Conservation (phyloP, 2,888 invertebrate genomes). For the Auanema freiburgensis region DNA sequence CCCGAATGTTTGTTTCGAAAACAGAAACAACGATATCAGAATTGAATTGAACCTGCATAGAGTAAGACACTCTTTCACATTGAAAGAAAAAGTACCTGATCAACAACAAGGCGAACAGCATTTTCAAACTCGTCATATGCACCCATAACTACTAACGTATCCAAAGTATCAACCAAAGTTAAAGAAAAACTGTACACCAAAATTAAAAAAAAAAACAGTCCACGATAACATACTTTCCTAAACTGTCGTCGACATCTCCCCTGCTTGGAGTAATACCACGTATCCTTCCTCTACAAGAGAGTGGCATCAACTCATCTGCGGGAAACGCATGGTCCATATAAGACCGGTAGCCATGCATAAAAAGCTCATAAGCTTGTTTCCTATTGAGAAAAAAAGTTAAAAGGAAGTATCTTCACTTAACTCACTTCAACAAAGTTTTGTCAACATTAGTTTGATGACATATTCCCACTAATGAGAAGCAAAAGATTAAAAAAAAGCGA, state of each 20-base stretch:
- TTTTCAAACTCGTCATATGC: constrained; percentile 91
- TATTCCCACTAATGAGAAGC: constrained; percentile 6
- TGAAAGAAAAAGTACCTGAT: constrained; percentile 72
- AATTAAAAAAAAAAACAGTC: constrained; percentile 3
- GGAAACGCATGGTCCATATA: constrained; percentile 95
- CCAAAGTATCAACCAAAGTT: constrained; percentile 89
- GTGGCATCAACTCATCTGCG: constrained; percentile 95
- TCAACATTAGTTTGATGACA: neutral
- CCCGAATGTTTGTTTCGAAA: constrained; percentile 95
- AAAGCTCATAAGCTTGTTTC: constrained; percentile 83
- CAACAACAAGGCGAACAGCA: constrained; percentile 82
- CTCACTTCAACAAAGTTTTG: constrained; percentile 21
- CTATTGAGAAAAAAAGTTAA: constrained; percentile 24
- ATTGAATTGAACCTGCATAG: constrained; percentile 74
- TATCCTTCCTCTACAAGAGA: constrained; percentile 88
- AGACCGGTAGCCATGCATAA: constrained; percentile 90
- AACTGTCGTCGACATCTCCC: constrained; percentile 92
- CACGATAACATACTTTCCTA: constrained; percentile 86
- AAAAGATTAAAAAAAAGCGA: neutral
- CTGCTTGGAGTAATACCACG: constrained; percentile 85
- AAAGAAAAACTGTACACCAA: constrained; percentile 80
- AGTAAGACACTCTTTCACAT: neutral
- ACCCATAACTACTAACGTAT: constrained; percentile 85
- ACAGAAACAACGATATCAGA: constrained; percentile 92
- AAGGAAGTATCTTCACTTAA: neutral